A percentile compares a stretch with the other conserved stretches of the same genome.
These are phyloP conservation scores for Pygoscelis antarcticus DNA, from an alignment of 2,113 vertebrate genomes.

Conservation along the genomic window DNA sequence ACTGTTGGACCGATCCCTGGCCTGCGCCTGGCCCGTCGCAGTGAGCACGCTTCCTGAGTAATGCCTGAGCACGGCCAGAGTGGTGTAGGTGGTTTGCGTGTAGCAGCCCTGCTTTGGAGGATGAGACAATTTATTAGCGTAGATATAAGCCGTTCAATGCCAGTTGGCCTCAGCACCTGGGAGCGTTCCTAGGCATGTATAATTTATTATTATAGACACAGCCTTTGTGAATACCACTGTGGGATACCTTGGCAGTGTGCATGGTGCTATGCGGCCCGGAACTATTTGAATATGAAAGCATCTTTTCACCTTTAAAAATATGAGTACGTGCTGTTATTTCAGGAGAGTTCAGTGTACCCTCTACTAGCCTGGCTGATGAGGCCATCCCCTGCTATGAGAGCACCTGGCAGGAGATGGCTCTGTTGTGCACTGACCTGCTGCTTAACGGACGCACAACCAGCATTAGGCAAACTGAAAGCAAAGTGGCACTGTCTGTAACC, in stretches of 20 bases:
- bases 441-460: neutral
- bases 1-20: fast-evolving
- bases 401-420: slow-evolving; percentile 30
- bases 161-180: slow-evolving; percentile 4
- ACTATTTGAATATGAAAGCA: neutral
- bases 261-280: neutral
- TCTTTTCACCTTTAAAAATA: neutral
- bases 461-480: neutral
- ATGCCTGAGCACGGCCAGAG: neutral
- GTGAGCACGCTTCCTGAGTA: neutral
- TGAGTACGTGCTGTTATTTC: neutral
- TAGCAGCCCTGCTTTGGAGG: neutral
- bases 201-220: neutral
- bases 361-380: neutral
- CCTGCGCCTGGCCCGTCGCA: fast-evolving
- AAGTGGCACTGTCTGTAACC: neutral
- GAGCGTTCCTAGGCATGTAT: neutral
- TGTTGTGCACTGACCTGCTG: neutral
- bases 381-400: neutral
- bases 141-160: neutral
- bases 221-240: neutral
- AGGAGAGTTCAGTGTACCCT: neutral
- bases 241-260: neutral
- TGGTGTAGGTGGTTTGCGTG: neutral
- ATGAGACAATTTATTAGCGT: neutral